Base-by-base conservation (phyloP, 2,113 vertebrate species). In the Psilopsiagon aurifrons region DNA sequence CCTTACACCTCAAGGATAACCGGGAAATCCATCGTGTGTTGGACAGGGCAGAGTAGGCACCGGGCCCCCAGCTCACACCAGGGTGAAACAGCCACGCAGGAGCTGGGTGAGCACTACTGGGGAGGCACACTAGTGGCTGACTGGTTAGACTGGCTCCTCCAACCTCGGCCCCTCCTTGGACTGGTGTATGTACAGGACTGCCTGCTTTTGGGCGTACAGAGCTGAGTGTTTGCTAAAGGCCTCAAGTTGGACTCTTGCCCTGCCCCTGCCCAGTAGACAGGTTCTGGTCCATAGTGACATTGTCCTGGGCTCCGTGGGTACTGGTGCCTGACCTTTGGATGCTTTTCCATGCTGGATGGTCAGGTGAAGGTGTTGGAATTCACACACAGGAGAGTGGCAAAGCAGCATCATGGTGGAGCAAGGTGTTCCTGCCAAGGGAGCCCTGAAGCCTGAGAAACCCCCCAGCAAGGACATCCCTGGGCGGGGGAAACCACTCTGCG, bases 241-340 rank as follows among this genome's bases (percentile, higher is more conserved):
- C 82, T 41, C 62, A 2, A 2, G 59, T 49, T 59, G 13, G 62
- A 41, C 37, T 54, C 29, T 67, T 73, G 67, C 37, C 0, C 59
- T 27, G 6, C 33, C 47, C 27, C 64, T 22, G 0, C 73, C 68
- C 15, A 66, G 75, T 13, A 9, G 68, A 8, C 39, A 0, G 2
- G 3, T 49, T 55, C 73, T 7, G 2, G 3, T 55, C 78, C n/a
- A 1, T 3, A 2, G n/a, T 5, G 66, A 25, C 10, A 0, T 1
- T 27, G 49, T 13, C 43, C 82, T 10, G 51, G 54, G 46, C 55
- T 28, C 82, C 6, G 17, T 1, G 1, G 43, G 13, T 62, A 39
- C 27, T 4, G 0, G 17, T 44, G 54, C 33, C 54, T 7, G 35
- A 5, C 29, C 64, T 63, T 18, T 0, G 0, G 74, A 0, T 35